A percentile compares a stretch with the other conserved stretches of the same genome.
phyloP scores from a whole-genome alignment of 2,888 invertebrate genomes.

The Polia nebulosa region DNA sequence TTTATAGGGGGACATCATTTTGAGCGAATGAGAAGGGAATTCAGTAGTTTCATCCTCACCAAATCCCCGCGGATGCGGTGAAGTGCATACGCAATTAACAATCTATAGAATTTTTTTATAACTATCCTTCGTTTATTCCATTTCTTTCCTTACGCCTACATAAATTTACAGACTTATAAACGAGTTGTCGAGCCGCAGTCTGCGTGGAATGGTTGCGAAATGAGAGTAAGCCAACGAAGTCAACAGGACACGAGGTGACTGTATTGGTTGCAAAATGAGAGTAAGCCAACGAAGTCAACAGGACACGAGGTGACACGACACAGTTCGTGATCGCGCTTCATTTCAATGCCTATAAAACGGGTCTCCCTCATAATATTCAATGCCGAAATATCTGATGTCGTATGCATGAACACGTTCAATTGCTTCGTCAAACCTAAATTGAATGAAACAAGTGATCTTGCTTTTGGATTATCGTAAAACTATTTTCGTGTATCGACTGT shows the following conservation, averaged over 20 bases:
- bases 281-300: conserved; percentile 27
- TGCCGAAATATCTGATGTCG: conserved; percentile 67
- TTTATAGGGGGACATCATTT: conserved; percentile 1
- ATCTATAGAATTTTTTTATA: neutral
- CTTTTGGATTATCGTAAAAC: conserved; percentile 82
- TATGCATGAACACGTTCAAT: conserved; percentile 69
- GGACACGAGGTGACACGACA: conserved; percentile 36
- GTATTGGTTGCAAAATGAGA: no score
- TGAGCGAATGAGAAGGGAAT: neutral
- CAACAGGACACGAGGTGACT: conserved; percentile 35
- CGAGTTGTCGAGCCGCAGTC: conserved; percentile 1
- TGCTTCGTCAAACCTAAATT: conserved; percentile 58
- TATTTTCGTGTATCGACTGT: conserved; percentile 82
- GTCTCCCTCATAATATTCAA: conserved; percentile 59
- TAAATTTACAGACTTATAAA: conserved; percentile 1
- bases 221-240: conserved; percentile 26
- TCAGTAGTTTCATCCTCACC: neutral
- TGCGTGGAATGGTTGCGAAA: conserved; percentile 32
- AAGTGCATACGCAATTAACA: neutral
- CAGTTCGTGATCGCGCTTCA: conserved; percentile 43
- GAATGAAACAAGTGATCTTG: conserved; percentile 64
- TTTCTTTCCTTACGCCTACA: neutral
- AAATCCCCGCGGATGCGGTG: neutral
- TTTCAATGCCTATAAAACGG: conserved; percentile 54
- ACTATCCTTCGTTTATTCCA: neutral